phyloP scores from a whole-genome alignment of 2,113 vertebrate species.

The human region DNA sequence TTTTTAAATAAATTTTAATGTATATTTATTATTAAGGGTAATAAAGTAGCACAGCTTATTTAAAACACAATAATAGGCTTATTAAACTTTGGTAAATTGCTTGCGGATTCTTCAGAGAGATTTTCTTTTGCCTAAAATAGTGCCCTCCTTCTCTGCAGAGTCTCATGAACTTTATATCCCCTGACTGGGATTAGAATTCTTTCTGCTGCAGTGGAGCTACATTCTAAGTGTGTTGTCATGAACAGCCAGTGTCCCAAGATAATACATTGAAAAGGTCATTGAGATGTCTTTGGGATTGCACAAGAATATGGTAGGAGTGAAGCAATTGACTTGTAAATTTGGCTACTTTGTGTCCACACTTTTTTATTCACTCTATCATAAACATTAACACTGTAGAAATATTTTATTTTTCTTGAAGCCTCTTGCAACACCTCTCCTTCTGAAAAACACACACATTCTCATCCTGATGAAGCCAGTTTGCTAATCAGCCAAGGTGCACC shows the following conservation, averaged over 20 bases:
- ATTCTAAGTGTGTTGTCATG: constrained; percentile 5
- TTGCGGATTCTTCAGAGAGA: constrained; percentile 41
- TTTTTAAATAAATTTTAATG: constrained; percentile 61
- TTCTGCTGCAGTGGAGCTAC: not conserved
- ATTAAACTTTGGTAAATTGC: constrained; percentile 50
- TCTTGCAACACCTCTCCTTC: not conserved
- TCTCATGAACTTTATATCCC: not conserved
- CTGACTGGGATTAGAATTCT: constrained; percentile 19
- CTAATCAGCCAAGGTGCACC: constrained; percentile 81
- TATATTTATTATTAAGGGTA: constrained; percentile 61
- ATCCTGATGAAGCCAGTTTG: constrained; percentile 77
- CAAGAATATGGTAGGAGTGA: not conserved
- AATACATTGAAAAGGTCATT: constrained; percentile 21
- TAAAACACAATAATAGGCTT: constrained; percentile 56
- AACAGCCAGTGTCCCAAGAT: not conserved
- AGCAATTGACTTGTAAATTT: not conserved
- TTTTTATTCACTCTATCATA: not conserved
- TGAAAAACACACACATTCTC: not conserved
- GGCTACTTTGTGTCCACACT: not conserved
- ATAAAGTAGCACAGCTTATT: constrained; percentile 50
- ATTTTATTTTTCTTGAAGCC: constrained; percentile 48
- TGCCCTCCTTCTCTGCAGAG: not conserved
- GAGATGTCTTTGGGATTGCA: not conserved
- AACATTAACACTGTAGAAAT: constrained; percentile 72
- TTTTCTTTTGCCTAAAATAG: constrained; percentile 37